Percentiles rank a stretch among this genome's conserved stretches.
phyloP scores from a whole-genome alignment of 2,888 invertebrate genomes.

The Cordilura impudica region DNA sequence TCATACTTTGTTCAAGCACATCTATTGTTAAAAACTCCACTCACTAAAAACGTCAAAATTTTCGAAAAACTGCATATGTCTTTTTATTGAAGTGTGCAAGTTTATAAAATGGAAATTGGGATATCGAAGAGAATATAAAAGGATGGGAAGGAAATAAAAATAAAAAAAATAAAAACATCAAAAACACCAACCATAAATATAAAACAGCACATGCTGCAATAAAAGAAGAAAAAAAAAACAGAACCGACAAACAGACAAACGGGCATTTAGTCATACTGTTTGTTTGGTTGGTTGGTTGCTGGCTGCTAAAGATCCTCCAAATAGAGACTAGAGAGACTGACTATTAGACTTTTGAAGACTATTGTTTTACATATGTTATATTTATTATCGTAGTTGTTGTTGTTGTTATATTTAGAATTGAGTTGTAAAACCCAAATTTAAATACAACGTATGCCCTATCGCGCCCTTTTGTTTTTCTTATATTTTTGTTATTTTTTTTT shows the following conservation, averaged over 20 bases:
- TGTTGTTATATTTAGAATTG: slow-evolving; percentile 28
- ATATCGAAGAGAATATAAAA: slow-evolving; percentile 29
- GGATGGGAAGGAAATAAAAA: neutral
- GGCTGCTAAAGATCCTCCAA: slow-evolving; percentile 35
- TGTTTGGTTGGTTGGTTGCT: slow-evolving; percentile 37
- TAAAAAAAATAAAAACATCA: slow-evolving; percentile 26
- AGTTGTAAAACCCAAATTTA: slow-evolving; percentile 20
- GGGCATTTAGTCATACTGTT: slow-evolving; percentile 34
- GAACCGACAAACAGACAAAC: slow-evolving; percentile 25
- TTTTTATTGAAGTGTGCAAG: slow-evolving; percentile 2
- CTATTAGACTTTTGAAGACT: neutral
- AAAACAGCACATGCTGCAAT: slow-evolving; percentile 53
- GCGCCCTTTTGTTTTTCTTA: neutral
- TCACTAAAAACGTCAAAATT: slow-evolving; percentile 55
- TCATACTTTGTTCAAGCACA: neutral
- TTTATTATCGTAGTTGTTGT: slow-evolving; percentile 23
- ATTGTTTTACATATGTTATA: slow-evolving; percentile 43
- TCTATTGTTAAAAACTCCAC: slow-evolving; percentile 48
- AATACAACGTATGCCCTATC: neutral
- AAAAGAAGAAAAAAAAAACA: slow-evolving; percentile 17
- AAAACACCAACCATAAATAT: neutral
- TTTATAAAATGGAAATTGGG: slow-evolving; percentile 38
- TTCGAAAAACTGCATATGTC: slow-evolving; percentile 42
- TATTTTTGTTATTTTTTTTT: no score
- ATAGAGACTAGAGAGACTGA: neutral